These are phyloP conservation scores for Chloroclysta siterata DNA, from an alignment of 2,888 invertebrate species.

Conservation along the genomic window DNA sequence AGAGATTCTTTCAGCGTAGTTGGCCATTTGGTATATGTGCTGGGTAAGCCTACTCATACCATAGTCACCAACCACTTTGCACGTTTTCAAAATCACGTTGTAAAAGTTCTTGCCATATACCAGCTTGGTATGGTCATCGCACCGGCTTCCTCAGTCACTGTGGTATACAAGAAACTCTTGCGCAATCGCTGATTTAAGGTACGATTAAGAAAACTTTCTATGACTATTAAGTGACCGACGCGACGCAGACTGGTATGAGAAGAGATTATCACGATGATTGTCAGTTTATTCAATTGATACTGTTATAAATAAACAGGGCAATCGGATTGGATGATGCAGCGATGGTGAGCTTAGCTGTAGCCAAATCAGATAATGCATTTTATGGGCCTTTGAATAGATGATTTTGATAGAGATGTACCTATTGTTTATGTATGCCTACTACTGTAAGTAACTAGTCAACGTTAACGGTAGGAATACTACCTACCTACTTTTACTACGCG, in stretches of 20 bases:
- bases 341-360: not conserved
- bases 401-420: too few species aligned
- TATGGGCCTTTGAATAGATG: not conserved
- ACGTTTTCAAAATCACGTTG: too few species aligned
- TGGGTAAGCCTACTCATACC: too few species aligned
- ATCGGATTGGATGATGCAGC: constrained; percentile 16
- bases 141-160: not conserved
- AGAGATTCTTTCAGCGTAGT: too few species aligned
- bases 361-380: not conserved
- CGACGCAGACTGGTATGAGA: constrained; percentile 1
- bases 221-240: constrained; percentile 19
- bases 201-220: constrained; percentile 30
- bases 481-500: too few species aligned
- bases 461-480: too few species aligned
- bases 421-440: too few species aligned
- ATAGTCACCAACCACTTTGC: too few species aligned
- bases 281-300: constrained; percentile 29
- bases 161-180: constrained; percentile 19
- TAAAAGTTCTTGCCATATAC: too few species aligned
- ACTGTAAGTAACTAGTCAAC: too few species aligned
- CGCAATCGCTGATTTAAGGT: constrained; percentile 21
- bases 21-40: too few species aligned
- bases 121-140: not conserved
- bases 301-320: constrained; percentile 12
- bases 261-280: constrained; percentile 20